Percentiles rank a stretch among this genome's conserved stretches.
These are phyloP conservation scores for Corythornis cristatus DNA, from an alignment of 2,113 vertebrate genomes.

Conservation along the genomic window DNA sequence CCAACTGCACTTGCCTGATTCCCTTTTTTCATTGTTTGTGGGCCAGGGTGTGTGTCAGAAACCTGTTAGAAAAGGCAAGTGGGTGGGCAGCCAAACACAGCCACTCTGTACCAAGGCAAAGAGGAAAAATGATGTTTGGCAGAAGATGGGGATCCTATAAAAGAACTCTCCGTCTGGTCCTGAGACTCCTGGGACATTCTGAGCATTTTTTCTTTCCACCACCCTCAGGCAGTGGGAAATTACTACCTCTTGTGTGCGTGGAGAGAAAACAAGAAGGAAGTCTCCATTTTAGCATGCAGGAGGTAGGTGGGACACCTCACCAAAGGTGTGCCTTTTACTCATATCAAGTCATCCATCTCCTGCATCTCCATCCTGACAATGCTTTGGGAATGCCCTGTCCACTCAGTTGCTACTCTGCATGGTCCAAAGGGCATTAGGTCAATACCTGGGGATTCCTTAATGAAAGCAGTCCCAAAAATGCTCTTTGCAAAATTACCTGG, in stretches of 20 bases:
- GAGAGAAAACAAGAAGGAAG: background rate
- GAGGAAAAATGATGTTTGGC: background rate
- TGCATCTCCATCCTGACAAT: background rate
- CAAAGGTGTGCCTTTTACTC: background rate
- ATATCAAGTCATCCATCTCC: background rate
- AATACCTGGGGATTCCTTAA: background rate
- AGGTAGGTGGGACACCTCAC: background rate
- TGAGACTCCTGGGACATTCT: background rate
- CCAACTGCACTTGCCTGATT: background rate
- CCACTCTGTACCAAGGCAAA: background rate
- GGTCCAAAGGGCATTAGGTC: background rate
- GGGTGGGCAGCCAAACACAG: background rate
- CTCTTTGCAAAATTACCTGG: background rate
- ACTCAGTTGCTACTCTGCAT: rapidly evolving
- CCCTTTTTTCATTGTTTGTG: background rate
- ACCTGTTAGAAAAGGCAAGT: background rate
- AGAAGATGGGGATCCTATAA: background rate
- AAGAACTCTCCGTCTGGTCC: background rate
- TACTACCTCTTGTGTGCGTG: background rate
- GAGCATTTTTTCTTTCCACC: constrained; percentile 27
- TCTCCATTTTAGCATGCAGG: background rate
- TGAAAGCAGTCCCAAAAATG: background rate
- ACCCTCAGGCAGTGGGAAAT: constrained; percentile 5
- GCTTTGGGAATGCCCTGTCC: background rate
- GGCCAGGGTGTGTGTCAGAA: background rate